Evolutionary conservation across 2,888 invertebrate genomes (phyloP), one percentile per base, ranked within the genome.

Genomic region (Colostygia pectinataria): DNA sequence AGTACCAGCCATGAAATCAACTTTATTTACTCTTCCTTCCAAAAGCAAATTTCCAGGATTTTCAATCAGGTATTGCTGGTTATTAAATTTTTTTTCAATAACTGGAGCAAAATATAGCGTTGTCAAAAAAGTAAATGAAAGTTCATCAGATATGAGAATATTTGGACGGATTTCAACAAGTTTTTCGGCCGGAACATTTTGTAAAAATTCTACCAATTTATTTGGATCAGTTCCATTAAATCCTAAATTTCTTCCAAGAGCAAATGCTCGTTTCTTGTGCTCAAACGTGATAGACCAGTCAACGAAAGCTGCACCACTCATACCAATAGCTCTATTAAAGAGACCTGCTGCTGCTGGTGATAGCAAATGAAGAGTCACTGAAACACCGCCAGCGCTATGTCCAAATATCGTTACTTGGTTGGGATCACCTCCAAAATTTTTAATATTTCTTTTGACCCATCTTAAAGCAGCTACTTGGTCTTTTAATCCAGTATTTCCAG

Each of bases 301-400:
- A 10, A 40, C 81, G 88, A 91, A 34, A 83, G 82, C 0, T 88
- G 88, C 15, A 92, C 94, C 94, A 62, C 94, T 94, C 70, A 94
- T 93, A 0, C 20, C 50, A 24, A 89, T 88, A 3, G 73, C 84
- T 68, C 65, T 81, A 9, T 81, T 65, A 54, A 86, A 85, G 4
- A 89, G 64, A 2, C 81, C 85, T 25, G 74, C 54, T 3, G 84
- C 75, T 4, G 66, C 60, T 25, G 77, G 74, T 43, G 83, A 29
- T 5, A 88, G 55, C 14, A 85, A 47, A 0, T 40, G 86, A 77
- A 2, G 13, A n/a, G 29, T 40, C 29, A 66, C 59, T 0, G 85
- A 86, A 0, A 73, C 72, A 1, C 69, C 84, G n/a, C 88, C 88
- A 40, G 88, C 87, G 39, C 88, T 88, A 62, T 85, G 83, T 5